Evolutionary conservation across 2,888 invertebrate genomes (phyloP), one percentile per base, ranked within the genome.

Genomic region (Cactoblastis cactorum): DNA sequence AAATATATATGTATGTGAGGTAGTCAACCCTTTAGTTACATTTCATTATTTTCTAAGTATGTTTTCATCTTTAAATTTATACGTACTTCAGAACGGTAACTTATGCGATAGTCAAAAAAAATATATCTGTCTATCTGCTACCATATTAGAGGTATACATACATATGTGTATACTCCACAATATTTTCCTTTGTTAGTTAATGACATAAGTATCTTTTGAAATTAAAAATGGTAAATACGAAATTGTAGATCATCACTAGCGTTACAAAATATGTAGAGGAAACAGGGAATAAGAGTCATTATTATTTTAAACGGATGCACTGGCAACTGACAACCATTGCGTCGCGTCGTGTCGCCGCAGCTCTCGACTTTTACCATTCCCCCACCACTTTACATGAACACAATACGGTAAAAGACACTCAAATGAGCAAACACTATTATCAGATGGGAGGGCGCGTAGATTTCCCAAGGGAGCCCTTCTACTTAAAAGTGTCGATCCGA

Each of bases 381-480:
- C 63, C 57, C 56, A 56, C 74, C 71, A 81, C 79, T 76, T 77
- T 67, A 59, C 65, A 61, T 67, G 71, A 73, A 80, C 74, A 80
- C 78, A 83, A 83, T 77, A 77, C 75, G 61, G 62, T 57, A 69
- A 72, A 71, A 83, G 80, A 77, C 83, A 81, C 88, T 88, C 74
- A 83, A 85, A 87, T 81, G 85, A 83, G 77, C 83, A 86, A 87
- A 87, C 88, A 87, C 84, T 83, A 86, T 87, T 85, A 87, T 77
- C 78, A 78, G 74, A 69, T 59, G 53, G 71, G 71, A 74, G 82
- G 80, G 81, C 73, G 76, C 71, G 75, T 76, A 84, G 83, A 87
- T 88, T 88, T 88, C 88, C 87, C 88, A 55, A 53, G 87, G 80
- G 87, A 59, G 65, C 72, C 67, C 81, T 86, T 81, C 76, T 72